These are phyloP conservation scores for Anguilla rostrata DNA, from an alignment of 2,113 vertebrate species.

Conservation along the genomic window DNA sequence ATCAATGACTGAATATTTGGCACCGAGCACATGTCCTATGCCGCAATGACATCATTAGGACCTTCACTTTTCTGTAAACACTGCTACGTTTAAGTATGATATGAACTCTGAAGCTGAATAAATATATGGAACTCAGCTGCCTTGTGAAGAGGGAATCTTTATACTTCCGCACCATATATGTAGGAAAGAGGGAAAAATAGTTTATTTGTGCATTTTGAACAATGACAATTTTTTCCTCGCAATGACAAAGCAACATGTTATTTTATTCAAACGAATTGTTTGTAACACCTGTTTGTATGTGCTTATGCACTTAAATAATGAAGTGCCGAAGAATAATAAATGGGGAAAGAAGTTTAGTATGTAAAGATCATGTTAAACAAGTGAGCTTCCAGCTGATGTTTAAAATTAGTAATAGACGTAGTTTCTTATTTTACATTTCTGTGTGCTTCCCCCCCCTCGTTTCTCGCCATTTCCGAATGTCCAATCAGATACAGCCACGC, in stretches of 20 bases:
- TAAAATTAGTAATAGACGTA: too few species aligned
- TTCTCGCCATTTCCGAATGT: too few species aligned
- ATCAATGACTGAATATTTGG: constrained; percentile 65
- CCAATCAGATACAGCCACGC: too few species aligned
- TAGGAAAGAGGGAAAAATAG: neutral
- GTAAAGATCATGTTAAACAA: too few species aligned
- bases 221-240: neutral
- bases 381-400: too few species aligned
- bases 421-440: too few species aligned
- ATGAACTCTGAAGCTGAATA: constrained; percentile 40
- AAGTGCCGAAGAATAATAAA: too few species aligned
- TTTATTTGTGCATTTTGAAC: neutral
- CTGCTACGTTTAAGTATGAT: constrained; percentile 52
- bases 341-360: too few species aligned
- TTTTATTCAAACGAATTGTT: neutral
- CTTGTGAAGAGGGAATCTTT: neutral
- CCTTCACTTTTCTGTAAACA: constrained; percentile 59
- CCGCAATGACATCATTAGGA: constrained; percentile 59
- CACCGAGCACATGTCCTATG: constrained; percentile 50
- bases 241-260: neutral
- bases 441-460: too few species aligned
- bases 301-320: too few species aligned
- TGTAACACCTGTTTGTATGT: too few species aligned
- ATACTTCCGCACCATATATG: too few species aligned
- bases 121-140: neutral